A percentile compares a stretch with the other conserved stretches of the same genome.
phyloP scores from a whole-genome alignment of 2,113 vertebrate genomes.

The Fregata magnificens region DNA sequence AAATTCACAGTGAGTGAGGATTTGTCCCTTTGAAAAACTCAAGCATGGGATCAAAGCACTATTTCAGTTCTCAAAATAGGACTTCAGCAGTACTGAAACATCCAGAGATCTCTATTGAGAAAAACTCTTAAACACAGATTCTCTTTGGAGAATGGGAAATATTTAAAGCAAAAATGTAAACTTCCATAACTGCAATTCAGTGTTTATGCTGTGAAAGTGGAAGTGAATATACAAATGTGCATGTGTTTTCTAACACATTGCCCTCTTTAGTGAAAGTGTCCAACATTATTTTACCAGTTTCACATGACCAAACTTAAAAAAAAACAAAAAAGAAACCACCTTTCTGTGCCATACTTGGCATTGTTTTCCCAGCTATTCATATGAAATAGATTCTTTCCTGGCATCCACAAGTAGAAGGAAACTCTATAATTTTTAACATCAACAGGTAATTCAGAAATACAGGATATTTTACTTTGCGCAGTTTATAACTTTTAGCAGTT shows the following conservation, averaged over 20 bases:
- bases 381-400: slow-evolving; percentile 2
- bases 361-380: slow-evolving; percentile 25
- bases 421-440: slow-evolving; percentile 17
- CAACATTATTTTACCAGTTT: not conserved
- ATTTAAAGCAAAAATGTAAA: not conserved
- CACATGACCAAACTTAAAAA: not conserved
- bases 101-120: not conserved
- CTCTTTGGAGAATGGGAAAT: not conserved
- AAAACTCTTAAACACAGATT: not conserved
- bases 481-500: slow-evolving; percentile 2
- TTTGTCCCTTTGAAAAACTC: not conserved
- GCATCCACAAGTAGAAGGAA: not conserved
- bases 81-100: not conserved
- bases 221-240: not conserved
- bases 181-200: not conserved
- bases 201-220: not conserved
- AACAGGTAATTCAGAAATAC: slow-evolving; percentile 63
- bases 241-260: not conserved
- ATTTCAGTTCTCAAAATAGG: not conserved
- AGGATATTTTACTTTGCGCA: slow-evolving; percentile 7
- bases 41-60: not conserved
- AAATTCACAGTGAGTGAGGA: not conserved
- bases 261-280: not conserved
- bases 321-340: not conserved
- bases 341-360: not conserved